Conservation (phyloP, 2,797 vertebrate species). For the Euphonia xanthogaster region DNA sequence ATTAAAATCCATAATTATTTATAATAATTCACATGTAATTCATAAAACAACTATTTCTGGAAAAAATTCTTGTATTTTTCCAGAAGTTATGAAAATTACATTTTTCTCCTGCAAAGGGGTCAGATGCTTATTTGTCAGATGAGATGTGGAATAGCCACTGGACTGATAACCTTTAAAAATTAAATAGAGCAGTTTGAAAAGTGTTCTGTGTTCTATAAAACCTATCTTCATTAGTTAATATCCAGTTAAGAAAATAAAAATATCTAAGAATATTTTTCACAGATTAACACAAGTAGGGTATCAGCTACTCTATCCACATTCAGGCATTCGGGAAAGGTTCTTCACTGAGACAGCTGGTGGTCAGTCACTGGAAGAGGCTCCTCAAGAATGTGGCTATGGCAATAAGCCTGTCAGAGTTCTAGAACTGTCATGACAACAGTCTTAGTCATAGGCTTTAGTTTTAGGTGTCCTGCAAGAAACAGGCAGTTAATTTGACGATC, state of each 20-base stretch:
- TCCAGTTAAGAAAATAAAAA: neutral
- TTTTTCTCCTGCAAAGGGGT: neutral
- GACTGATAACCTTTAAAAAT: neutral
- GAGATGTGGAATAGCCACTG: neutral
- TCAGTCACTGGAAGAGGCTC: neutral
- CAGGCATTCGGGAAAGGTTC: neutral
- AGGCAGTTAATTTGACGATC: accelerated
- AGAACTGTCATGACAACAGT: neutral
- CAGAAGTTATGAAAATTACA: neutral
- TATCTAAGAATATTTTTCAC: neutral
- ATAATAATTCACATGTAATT: neutral
- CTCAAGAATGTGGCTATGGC: neutral
- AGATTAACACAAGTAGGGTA: neutral
- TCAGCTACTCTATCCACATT: neutral
- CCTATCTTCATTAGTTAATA: neutral
- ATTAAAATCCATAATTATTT: neutral
- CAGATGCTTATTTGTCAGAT: neutral
- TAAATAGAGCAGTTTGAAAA: neutral
- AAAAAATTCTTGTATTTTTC: neutral
- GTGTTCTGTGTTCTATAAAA: neutral
- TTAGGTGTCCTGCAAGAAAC: neutral
- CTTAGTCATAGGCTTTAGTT: neutral
- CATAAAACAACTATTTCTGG: accelerated
- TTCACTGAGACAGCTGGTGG: neutral
- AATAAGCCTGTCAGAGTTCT: neutral